Conservation (phyloP, 1,140 invertebrate species). For the Anastrepha obliqua region DNA sequence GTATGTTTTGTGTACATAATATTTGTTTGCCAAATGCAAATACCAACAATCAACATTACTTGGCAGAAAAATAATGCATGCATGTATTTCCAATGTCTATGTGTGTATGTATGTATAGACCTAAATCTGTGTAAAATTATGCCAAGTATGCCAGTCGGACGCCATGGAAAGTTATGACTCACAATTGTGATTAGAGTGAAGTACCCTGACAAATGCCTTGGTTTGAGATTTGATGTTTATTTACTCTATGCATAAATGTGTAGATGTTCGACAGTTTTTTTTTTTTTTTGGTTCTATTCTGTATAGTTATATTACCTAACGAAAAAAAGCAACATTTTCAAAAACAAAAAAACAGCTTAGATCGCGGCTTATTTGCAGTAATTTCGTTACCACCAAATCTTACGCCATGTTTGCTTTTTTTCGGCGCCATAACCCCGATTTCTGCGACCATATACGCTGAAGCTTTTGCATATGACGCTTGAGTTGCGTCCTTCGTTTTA, state of each 20-base stretch:
- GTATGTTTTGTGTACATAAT: background rate
- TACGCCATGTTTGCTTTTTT: too few species aligned
- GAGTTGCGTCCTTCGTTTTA: too few species aligned
- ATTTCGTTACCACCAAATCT: too few species aligned
- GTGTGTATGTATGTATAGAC: background rate
- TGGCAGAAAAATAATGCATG: background rate
- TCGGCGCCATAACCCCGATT: too few species aligned
- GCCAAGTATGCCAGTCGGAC: background rate
- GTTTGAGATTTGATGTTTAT: background rate
- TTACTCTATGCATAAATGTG: background rate
- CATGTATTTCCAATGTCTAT: background rate
- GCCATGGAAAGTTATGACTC: constrained; percentile 34
- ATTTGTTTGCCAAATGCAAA: background rate
- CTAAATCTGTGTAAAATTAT: background rate
- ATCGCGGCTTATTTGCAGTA: too few species aligned
- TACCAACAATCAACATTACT: constrained; percentile 4
- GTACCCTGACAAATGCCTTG: background rate
- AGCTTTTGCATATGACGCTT: too few species aligned
- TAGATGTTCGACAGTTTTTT: background rate
- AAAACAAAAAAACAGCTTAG: background rate
- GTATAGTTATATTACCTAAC: too few species aligned
- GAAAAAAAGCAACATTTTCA: background rate
- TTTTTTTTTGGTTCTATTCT: background rate
- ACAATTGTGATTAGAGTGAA: constrained; percentile 14
- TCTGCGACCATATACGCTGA: too few species aligned